Evolutionary conservation across 2,113 vertebrate genomes (phyloP).

Genomic region (Pituophis catenifer): DNA sequence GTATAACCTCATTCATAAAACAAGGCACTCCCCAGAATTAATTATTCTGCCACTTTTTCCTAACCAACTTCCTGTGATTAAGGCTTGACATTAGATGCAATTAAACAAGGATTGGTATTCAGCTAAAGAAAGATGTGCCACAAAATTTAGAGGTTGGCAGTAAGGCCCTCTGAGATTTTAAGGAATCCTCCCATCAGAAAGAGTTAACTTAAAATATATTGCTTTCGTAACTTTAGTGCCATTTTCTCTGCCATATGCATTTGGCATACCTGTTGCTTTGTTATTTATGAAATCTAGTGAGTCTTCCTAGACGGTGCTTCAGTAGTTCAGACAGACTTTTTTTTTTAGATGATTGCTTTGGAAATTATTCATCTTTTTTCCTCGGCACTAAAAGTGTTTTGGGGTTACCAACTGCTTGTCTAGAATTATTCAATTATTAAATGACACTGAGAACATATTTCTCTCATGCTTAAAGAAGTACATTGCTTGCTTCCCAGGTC

Average conservation of each 20-base stretch:
- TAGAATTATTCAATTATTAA: background rate
- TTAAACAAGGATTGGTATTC: slow-evolving; percentile 21
- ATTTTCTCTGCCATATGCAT: background rate
- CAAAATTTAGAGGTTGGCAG: background rate
- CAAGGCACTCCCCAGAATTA: slow-evolving; percentile 40
- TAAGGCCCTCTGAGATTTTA: rapidly evolving
- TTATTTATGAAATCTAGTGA: background rate
- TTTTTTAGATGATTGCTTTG: background rate
- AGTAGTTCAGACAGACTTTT: background rate
- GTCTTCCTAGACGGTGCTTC: background rate
- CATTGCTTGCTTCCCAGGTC: background rate
- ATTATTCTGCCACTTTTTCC: slow-evolving; percentile 23
- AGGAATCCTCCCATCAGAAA: rapidly evolving
- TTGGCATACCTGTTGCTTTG: background rate
- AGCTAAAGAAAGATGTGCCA: background rate
- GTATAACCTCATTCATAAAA: background rate
- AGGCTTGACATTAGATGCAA: background rate
- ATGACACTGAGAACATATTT: background rate
- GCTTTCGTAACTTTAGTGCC: background rate
- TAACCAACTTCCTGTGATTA: slow-evolving; percentile 24
- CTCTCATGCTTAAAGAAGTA: background rate
- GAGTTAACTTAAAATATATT: no score
- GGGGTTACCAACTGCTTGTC: background rate
- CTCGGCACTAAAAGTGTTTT: background rate
- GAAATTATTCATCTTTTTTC: background rate